Conservation (phyloP, 2,888 invertebrate genomes). For the Harpalus rufipes region DNA sequence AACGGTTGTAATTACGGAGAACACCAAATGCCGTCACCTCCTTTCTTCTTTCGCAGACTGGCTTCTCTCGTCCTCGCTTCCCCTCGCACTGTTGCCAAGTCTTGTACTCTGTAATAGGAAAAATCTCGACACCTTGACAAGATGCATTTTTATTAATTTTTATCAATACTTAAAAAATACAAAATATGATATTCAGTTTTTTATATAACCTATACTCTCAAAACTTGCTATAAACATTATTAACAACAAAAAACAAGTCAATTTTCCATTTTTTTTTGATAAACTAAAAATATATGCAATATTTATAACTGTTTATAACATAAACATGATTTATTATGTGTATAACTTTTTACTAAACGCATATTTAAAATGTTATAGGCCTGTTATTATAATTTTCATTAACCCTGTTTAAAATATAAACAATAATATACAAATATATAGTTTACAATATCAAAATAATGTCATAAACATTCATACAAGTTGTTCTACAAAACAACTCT, state of each 20-base stretch:
- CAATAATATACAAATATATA: neutral
- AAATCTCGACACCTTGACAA: slow-evolving; percentile 11
- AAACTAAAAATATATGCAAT: neutral
- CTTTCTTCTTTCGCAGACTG: slow-evolving; percentile 66
- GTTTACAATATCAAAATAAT: neutral
- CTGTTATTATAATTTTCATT: neutral
- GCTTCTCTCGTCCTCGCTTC: slow-evolving; percentile 20
- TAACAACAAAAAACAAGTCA: neutral
- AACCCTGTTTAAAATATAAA: neutral
- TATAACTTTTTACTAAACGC: neutral
- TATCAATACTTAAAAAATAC: neutral
- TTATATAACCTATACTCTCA: neutral
- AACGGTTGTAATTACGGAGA: slow-evolving; percentile 59
- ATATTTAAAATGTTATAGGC: neutral
- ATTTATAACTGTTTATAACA: neutral
- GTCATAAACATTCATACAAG: neutral
- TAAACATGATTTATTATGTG: neutral
- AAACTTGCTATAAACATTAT: neutral
- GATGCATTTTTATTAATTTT: slow-evolving; percentile 18
- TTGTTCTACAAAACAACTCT: neutral
- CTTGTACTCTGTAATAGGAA: neutral
- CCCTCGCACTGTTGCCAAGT: slow-evolving; percentile 53
- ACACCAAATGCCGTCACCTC: slow-evolving; percentile 65
- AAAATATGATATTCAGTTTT: neutral
- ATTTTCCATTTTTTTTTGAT: neutral